Base-by-base conservation (phyloP, 2,888 invertebrate species). In the Mycalesis mineus region DNA sequence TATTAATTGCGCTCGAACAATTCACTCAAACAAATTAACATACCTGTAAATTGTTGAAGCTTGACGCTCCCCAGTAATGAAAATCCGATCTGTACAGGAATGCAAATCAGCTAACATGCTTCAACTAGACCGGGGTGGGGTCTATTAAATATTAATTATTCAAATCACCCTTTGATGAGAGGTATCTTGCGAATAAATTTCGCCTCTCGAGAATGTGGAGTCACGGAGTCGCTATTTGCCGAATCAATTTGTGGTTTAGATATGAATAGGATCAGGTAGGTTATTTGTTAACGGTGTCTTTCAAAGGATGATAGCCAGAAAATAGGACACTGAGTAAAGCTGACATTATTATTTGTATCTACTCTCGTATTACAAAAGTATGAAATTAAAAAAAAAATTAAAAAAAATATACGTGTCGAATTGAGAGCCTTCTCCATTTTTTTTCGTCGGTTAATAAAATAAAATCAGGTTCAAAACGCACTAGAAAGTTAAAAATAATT, bases 91-190 rank as follows among this genome's bases (percentile, higher is more conserved):
- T 42, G 53, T 53, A 53, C 40, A 28, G 41, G 42, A 37, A 61
- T 55, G 39, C 51, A 60, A 57, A 57, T 39, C 36, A 40, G 54
- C 41, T 44, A 31, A 54, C 47, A 29, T 50, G 40, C 47, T 57
- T 8, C 51, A 45, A 44, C 48, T 45, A 37, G 7, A 28, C 53
- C 11, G 44, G 44, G 31, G 14, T 7, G 39, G 47, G 45, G 45
- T 41, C 36, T 58, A 54, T 57, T 51, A 57, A 55, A 55, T 57
- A 55, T 58, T 61, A 58, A 61, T 60, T 54, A 60, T 61, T 55
- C 57, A 61, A 57, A 61, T 58, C 31, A 51, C 55, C 55, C 55
- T 48, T 42, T 57, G 42, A 57, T 39, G 39, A 50, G 22, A 42
- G 48, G 49, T 47, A 47, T 51, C 36, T 57, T 33, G 33, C 42